Evolutionary conservation across 2,888 invertebrate genomes (phyloP), one percentile per base, ranked within the genome.

Genomic region (Xiphydria camelus): DNA sequence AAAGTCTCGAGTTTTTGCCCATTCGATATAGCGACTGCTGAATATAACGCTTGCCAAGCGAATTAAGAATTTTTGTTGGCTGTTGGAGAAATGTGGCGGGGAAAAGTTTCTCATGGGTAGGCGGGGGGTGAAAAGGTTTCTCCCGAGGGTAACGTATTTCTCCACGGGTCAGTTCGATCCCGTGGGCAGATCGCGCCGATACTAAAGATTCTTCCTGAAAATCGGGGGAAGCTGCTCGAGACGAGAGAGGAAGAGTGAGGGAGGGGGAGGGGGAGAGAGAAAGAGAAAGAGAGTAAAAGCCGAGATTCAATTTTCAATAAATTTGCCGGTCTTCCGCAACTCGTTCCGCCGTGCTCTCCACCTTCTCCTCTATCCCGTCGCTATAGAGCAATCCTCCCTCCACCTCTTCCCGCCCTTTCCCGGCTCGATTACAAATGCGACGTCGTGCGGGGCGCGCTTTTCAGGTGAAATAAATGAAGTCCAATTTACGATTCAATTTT

Each of bases 401-500:
- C 15, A 15, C 19, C 18, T 26, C 39, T 31, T 38, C 34, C 34
- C 43, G 4, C 3, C 7, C n/a, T 19, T n/a, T 37, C 22, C 10
- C 38, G 40, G 22, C 22, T 38, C 32, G 36, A 55, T 58, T 57
- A 57, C 48, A 49, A 51, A 58, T 54, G 52, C 57, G 45, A 52
- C 41, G 49, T 18, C 36, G 22, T 6, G 26, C 29, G 26, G 26
- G 12, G 26, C 26, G 26, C 4, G 26, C 10, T 12, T 43, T 45
- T 41, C 40, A 36, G 46, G 37, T 45, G 53, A 51, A 59, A 62
- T 47, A 55, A 52, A 52, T 49, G 49, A 50, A 55, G 47, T 50
- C 50, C 46, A 51, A 53, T 55, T 55, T 53, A 55, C 46, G 62
- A 64, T 64, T 61, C 64, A 61, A 62, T 62, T 62, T 59, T 57